Conservation (phyloP, 2,888 invertebrate species). For the Ormia ochracea region DNA sequence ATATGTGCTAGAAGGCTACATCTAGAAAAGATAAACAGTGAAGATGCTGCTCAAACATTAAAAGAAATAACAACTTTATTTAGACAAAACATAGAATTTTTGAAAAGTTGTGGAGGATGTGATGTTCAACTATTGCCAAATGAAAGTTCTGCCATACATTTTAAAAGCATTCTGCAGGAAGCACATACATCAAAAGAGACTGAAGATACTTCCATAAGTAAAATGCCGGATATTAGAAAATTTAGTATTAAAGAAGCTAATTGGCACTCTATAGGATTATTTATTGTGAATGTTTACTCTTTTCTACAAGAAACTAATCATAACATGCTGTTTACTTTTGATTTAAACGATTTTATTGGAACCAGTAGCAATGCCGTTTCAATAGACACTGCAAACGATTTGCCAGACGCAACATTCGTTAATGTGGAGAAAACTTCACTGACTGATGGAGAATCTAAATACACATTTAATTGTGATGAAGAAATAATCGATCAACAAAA, state of each 20-base stretch:
- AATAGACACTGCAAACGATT: background rate
- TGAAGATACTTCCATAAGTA: background rate
- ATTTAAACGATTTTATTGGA: conserved; percentile 67
- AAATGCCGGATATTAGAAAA: conserved; percentile 8
- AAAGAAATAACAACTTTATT: conserved; percentile 68
- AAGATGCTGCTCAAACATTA: conserved; percentile 68
- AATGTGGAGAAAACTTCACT: background rate
- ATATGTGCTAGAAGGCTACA: conserved; percentile 69
- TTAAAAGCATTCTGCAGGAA: background rate
- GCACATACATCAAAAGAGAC: background rate
- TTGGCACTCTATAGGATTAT: conserved; percentile 83
- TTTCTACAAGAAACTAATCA: conserved; percentile 79
- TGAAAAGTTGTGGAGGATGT: conserved; percentile 4
- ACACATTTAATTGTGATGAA: background rate
- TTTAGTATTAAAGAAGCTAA: conserved; percentile 76
- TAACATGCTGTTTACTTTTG: conserved; percentile 76
- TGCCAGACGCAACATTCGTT: background rate
- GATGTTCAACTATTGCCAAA: background rate
- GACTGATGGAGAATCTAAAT: background rate
- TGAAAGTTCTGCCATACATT: background rate
- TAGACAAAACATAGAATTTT: conserved; percentile 26
- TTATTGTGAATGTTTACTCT: conserved; percentile 81
- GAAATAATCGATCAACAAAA: background rate
- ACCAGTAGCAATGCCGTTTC: background rate
- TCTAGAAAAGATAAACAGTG: conserved; percentile 66